A percentile compares a stretch with the other conserved stretches of the same genome.
phyloP scores from a whole-genome alignment of 2,113 vertebrate species.

The Ailurus styani region DNA sequence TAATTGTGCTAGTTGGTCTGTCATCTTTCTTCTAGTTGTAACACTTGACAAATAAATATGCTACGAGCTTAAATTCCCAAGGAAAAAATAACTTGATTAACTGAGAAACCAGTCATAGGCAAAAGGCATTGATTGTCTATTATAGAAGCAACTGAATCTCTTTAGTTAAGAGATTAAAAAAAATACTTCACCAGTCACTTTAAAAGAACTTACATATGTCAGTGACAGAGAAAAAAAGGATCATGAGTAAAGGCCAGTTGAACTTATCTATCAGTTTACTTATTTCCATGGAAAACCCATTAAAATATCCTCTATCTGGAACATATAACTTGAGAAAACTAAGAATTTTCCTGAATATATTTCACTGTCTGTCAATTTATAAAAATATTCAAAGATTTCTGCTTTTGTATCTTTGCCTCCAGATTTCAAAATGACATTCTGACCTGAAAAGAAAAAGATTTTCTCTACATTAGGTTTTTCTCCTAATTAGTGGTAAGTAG shows the following conservation, averaged over 20 bases:
- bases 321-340: not conserved
- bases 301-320: not conserved
- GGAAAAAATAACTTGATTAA: not conserved
- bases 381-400: constrained; percentile 14
- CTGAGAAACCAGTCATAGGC: not conserved
- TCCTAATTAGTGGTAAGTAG: not conserved
- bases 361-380: not conserved
- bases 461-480: not conserved
- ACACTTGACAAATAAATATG: not conserved
- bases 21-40: not conserved
- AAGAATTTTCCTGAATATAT: not conserved
- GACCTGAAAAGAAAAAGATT: not conserved
- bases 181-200: not conserved
- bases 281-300: not conserved
- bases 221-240: not conserved
- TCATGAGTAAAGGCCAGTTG: not conserved
- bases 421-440: not conserved
- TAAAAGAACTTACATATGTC: not conserved
- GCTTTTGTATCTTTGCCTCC: not conserved
- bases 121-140: not conserved
- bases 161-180: not conserved
- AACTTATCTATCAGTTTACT: not conserved
- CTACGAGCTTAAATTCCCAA: not conserved
- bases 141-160: not conserved
- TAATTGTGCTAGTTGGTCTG: not conserved